Conservation (phyloP, 2,797 vertebrate genomes). For the Micrastur ruficollis region DNA sequence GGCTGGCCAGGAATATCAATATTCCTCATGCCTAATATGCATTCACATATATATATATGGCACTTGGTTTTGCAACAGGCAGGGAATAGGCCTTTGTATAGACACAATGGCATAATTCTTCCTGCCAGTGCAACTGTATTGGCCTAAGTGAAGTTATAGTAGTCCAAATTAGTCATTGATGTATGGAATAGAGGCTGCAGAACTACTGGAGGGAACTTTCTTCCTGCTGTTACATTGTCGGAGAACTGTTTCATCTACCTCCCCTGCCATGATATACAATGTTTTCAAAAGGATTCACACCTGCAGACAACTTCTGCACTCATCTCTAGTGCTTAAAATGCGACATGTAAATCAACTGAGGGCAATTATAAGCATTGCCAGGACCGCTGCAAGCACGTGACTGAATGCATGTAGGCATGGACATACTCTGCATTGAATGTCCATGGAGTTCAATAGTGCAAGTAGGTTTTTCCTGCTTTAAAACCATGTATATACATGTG, state of each 20-base stretch:
- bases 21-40: background rate
- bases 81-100: background rate
- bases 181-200: background rate
- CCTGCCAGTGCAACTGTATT: background rate
- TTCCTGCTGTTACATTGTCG: background rate
- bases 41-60: background rate
- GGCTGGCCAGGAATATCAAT: background rate
- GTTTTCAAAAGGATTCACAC: conserved; percentile 7
- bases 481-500: fast-evolving
- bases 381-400: background rate
- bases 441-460: background rate
- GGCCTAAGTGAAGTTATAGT: background rate
- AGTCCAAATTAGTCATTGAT: conserved; percentile 32
- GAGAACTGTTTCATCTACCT: background rate
- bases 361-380: background rate
- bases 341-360: background rate
- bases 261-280: background rate
- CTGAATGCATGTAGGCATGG: background rate
- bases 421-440: background rate
- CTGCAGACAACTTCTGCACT: background rate
- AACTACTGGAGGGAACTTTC: conserved; percentile 35
- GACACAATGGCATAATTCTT: background rate
- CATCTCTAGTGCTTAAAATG: background rate
- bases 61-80: background rate
- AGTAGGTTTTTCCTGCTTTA: fast-evolving